Evolutionary conservation across 2,797 vertebrate species (phyloP).

Genomic region (Oreortyx pictus): DNA sequence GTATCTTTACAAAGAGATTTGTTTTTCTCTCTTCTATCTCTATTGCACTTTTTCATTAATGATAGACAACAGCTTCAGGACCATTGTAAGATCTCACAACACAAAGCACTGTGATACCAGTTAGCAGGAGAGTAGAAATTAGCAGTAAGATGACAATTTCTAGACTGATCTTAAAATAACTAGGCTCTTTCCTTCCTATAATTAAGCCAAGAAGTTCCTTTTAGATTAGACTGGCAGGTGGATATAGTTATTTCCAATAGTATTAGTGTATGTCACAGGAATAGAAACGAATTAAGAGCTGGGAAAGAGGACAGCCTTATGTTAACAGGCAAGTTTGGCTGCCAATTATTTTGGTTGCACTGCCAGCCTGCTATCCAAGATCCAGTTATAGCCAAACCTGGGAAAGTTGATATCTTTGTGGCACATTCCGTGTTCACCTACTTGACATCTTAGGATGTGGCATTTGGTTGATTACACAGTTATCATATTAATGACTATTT

Average conservation of each 20-base stretch:
- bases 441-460: background rate
- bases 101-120: background rate
- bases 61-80: background rate
- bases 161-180: conserved; percentile 46
- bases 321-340: background rate
- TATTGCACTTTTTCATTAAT: background rate
- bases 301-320: background rate
- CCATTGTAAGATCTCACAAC: background rate
- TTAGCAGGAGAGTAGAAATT: conserved; percentile 1
- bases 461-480: conserved; percentile 14
- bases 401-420: background rate
- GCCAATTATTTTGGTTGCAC: background rate
- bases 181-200: background rate
- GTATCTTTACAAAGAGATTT: conserved; percentile 34
- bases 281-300: background rate
- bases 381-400: background rate
- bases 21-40: conserved; percentile 31
- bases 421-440: background rate
- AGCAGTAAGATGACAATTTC: conserved; percentile 28
- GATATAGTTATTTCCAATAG: conserved; percentile 40
- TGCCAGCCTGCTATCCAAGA: conserved; percentile 1
- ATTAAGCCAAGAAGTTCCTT: conserved; percentile 53
- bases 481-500: conserved; percentile 28
- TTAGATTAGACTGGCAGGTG: conserved; percentile 47
- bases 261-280: conserved; percentile 1